Conservation (phyloP, 1,140 invertebrate species). For the Magallana gigas region DNA sequence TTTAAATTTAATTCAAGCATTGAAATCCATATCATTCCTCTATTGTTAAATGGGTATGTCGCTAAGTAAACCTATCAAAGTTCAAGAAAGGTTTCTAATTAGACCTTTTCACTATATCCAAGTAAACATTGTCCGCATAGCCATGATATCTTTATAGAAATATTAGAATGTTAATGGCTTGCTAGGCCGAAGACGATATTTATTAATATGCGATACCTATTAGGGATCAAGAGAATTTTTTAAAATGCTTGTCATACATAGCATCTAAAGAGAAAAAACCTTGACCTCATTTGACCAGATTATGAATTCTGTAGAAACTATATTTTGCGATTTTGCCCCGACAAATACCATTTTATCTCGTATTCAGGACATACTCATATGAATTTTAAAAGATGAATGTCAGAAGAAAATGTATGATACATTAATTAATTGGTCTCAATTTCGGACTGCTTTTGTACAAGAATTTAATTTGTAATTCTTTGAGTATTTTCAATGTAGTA, state of each 20-base stretch:
- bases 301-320: too few species aligned
- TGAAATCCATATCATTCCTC: constrained; percentile 28
- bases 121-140: constrained; percentile 5
- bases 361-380: too few species aligned
- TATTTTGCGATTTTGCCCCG: too few species aligned
- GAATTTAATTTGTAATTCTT: too few species aligned
- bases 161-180: constrained; percentile 10
- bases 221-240: not conserved
- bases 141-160: not conserved
- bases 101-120: constrained; percentile 1
- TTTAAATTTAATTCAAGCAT: constrained; percentile 17
- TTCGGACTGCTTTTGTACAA: too few species aligned
- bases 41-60: not conserved
- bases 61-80: constrained; percentile 12
- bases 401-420: too few species aligned
- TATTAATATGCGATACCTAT: not conserved
- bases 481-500: too few species aligned
- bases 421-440: too few species aligned
- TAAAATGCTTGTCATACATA: not conserved
- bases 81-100: constrained; percentile 17
- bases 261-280: too few species aligned
- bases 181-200: not conserved
- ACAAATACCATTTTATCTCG: too few species aligned
- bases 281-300: too few species aligned
- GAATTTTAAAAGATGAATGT: too few species aligned